These are phyloP conservation scores for Bothrops alternatus DNA, from an alignment of 2,797 vertebrate genomes.

Conservation along the genomic window DNA sequence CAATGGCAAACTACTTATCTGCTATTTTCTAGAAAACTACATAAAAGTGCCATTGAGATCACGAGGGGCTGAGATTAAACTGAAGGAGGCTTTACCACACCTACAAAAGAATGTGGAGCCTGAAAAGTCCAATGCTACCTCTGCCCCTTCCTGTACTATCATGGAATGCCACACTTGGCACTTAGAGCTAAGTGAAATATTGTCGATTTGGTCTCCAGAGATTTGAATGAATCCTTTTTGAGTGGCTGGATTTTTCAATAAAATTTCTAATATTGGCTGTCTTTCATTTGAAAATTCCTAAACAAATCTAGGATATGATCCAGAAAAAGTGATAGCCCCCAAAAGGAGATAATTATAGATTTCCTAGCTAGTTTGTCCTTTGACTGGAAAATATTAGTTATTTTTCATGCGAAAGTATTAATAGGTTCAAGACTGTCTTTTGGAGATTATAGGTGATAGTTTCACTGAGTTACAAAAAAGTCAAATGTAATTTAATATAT, in stretches of 20 bases:
- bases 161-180: neutral
- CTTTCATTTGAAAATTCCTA: neutral
- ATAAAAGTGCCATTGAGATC: no score
- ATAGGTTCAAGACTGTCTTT: no score
- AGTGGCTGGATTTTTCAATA: neutral
- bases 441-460: neutral
- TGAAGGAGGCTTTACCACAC: no score
- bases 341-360: neutral
- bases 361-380: no score
- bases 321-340: neutral
- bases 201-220: neutral
- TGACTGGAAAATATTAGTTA: neutral
- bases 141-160: neutral
- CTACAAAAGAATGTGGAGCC: neutral
- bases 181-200: neutral
- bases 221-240: neutral
- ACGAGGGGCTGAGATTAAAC: no score
- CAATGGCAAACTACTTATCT: no score
- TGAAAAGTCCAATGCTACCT: neutral
- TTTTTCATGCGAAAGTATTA: neutral
- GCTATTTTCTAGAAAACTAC: no score
- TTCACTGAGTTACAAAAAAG: neutral
- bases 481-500: neutral
- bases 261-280: neutral
- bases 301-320: neutral